phyloP scores from a whole-genome alignment of 2,797 vertebrate species.

The Chelmon rostratus region DNA sequence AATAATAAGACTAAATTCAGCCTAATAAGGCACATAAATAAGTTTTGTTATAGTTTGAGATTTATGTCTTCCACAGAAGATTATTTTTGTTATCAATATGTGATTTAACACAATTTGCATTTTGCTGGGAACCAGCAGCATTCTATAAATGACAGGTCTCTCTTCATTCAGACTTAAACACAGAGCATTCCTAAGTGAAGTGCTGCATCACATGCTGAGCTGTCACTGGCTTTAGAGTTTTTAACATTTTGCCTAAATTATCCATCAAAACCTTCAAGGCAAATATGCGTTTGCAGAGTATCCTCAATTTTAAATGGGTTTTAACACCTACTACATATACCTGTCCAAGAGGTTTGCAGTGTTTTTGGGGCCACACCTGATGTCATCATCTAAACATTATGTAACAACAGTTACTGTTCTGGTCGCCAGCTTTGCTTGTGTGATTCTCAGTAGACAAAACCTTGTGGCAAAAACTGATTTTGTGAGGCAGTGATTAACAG shows the following conservation, averaged over 20 bases:
- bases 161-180: background rate
- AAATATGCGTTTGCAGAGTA: slow-evolving; percentile 16
- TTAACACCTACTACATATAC: background rate
- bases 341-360: background rate
- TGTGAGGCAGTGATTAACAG: background rate
- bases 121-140: background rate
- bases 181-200: background rate
- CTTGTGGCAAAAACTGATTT: no score
- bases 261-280: background rate
- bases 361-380: background rate
- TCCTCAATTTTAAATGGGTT: background rate
- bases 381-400: slow-evolving; percentile 11
- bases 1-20: slow-evolving; percentile 48
- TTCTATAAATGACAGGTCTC: slow-evolving; percentile 1
- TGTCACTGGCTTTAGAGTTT: background rate
- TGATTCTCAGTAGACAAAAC: background rate
- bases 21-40: slow-evolving; percentile 29
- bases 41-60: background rate
- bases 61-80: background rate
- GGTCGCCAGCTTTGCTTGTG: background rate
- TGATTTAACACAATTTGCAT: background rate
- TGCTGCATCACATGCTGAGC: background rate
- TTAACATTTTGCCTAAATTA: background rate
- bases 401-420: background rate
- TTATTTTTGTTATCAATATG: background rate